Percentiles rank a stretch among this genome's conserved stretches.
Conservation (phyloP, 2,888 invertebrate species). For the Lycocerus yunnanus region DNA sequence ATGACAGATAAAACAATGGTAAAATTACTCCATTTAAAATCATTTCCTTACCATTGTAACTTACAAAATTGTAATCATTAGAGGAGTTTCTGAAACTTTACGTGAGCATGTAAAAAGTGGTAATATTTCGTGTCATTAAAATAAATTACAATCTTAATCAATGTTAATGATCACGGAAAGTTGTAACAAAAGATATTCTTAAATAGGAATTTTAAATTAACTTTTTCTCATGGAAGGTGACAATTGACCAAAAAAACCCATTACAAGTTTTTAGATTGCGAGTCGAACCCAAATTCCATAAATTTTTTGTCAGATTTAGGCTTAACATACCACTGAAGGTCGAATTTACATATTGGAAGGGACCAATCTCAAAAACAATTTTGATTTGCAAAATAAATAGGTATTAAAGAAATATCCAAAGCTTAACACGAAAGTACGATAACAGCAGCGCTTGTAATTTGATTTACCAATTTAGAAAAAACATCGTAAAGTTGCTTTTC, state of each 20-base stretch:
- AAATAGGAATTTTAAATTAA: not conserved
- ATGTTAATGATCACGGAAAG: not conserved
- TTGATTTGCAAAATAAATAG: too few species aligned
- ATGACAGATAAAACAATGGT: constrained; percentile 20
- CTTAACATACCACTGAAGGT: not conserved
- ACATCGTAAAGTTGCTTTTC: too few species aligned
- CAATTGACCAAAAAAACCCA: not conserved
- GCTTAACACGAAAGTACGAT: too few species aligned
- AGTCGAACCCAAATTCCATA: not conserved
- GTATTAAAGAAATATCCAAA: too few species aligned
- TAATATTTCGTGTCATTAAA: not conserved
- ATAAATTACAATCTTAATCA: not conserved
- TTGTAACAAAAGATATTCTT: not conserved
- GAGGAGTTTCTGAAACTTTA: constrained; percentile 4
- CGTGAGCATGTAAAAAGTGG: not conserved
- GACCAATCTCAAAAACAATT: too few species aligned
- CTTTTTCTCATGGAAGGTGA: not conserved
- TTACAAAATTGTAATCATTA: constrained; percentile 3
- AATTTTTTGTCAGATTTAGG: not conserved
- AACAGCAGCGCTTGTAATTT: too few species aligned
- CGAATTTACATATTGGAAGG: too few species aligned
- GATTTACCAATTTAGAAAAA: too few species aligned
- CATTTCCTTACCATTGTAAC: not conserved
- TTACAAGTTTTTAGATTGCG: not conserved
- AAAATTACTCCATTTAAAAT: constrained; percentile 7